phyloP scores from a whole-genome alignment of 2,113 vertebrate genomes.

The Coptodon bakossiorum region DNA sequence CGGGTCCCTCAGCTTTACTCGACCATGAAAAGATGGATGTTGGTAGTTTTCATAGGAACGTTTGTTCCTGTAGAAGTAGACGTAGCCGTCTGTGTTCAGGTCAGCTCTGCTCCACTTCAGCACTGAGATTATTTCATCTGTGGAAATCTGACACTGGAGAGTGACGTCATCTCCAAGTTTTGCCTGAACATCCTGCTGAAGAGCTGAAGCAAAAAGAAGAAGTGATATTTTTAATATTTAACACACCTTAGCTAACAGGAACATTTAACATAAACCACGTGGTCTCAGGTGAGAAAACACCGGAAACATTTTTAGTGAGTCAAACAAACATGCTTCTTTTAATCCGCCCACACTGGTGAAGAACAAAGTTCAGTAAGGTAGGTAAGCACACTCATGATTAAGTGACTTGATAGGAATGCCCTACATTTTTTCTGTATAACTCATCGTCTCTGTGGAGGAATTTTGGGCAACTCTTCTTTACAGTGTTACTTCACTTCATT shows the following conservation, averaged over 20 bases:
- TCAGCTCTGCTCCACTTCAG: accelerated
- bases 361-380: not conserved
- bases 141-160: accelerated
- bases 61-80: not conserved
- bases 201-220: not conserved
- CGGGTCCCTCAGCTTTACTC: accelerated
- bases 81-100: too few relatives aligned
- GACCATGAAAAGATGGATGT: accelerated
- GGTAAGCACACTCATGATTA: accelerated
- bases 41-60: not conserved
- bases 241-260: accelerated
- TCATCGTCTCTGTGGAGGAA: not conserved
- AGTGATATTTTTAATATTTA: not conserved
- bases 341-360: accelerated
- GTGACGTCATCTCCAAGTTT: accelerated
- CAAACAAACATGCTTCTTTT: not conserved
- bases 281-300: not conserved
- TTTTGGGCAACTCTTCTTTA: not conserved
- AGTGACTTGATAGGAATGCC: not conserved
- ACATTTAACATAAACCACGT: accelerated
- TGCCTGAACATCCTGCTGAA: accelerated
- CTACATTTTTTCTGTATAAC: accelerated
- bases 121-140: accelerated
- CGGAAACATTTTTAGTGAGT: accelerated
- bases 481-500: not conserved